phyloP scores from a whole-genome alignment of 2,113 vertebrate species.

The Lasiurus borealis region DNA sequence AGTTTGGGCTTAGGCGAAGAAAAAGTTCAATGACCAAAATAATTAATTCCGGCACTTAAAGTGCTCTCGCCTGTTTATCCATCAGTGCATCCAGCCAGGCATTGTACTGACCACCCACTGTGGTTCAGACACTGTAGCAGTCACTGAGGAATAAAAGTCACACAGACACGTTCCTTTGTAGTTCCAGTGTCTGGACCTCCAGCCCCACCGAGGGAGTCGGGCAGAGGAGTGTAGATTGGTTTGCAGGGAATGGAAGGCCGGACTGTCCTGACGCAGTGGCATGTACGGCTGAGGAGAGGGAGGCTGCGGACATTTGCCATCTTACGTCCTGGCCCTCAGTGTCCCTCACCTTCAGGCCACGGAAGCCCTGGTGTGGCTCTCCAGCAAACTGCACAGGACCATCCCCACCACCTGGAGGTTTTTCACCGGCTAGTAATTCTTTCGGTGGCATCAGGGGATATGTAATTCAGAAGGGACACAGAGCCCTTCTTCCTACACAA shows the following conservation, averaged over 20 bases:
- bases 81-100: not conserved
- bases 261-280: too few species aligned
- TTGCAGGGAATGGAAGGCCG: not conserved
- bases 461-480: not conserved
- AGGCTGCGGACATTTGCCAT: too few species aligned
- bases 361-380: too few species aligned
- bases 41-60: not conserved
- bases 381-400: too few species aligned
- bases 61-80: not conserved
- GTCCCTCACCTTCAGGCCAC: too few species aligned
- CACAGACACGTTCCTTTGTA: not conserved
- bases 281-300: too few species aligned
- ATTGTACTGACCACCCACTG: not conserved
- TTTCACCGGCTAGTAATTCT: not conserved
- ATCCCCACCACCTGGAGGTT: too few species aligned
- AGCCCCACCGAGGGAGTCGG: too few species aligned
- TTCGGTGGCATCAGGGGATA: not conserved
- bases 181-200: too few species aligned
- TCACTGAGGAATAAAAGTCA: not conserved
- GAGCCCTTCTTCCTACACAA: not conserved
- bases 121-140: fast-evolving
- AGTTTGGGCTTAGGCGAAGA: not conserved
- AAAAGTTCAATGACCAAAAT: not conserved
- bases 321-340: too few species aligned
- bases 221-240: not conserved